phyloP scores from a whole-genome alignment of 2,888 invertebrate genomes.

The Nephrotoma guestfalica region DNA sequence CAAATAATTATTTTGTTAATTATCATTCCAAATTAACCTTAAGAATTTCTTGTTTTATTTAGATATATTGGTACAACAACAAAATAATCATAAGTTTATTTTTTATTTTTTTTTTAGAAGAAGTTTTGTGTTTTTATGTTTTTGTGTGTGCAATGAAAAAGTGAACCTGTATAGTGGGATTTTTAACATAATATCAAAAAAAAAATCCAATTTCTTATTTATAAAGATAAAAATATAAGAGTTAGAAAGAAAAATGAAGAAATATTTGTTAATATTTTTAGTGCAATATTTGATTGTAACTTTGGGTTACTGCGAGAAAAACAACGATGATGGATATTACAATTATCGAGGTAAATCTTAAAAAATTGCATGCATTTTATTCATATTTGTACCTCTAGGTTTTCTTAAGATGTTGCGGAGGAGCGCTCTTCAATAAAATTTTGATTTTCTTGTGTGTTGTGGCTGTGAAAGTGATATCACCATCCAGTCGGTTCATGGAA shows the following conservation, averaged over 20 bases:
- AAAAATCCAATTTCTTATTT: neutral
- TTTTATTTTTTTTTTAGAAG: neutral
- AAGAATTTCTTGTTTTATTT: neutral
- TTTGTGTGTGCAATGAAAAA: slow-evolving; percentile 2
- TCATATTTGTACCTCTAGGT: neutral
- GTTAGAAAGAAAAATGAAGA: neutral
- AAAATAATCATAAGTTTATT: neutral
- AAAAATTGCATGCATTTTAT: neutral
- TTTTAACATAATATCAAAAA: neutral
- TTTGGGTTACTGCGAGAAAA: neutral
- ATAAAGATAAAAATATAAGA: neutral
- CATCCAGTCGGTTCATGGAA: neutral
- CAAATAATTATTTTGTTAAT: neutral
- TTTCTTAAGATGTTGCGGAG: neutral
- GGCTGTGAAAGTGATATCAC: neutral
- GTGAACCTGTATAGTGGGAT: neutral
- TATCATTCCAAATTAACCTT: neutral
- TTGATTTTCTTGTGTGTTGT: neutral
- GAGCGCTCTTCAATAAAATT: neutral
- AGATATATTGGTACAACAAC: neutral
- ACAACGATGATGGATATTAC: slow-evolving; percentile 1
- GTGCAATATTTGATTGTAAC: slow-evolving; percentile 1
- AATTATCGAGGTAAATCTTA: neutral
- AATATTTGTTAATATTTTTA: slow-evolving; percentile 1
- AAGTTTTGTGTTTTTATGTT: neutral